Base-by-base conservation (phyloP, 2,888 invertebrate genomes). In the Tachina lurida region DNA sequence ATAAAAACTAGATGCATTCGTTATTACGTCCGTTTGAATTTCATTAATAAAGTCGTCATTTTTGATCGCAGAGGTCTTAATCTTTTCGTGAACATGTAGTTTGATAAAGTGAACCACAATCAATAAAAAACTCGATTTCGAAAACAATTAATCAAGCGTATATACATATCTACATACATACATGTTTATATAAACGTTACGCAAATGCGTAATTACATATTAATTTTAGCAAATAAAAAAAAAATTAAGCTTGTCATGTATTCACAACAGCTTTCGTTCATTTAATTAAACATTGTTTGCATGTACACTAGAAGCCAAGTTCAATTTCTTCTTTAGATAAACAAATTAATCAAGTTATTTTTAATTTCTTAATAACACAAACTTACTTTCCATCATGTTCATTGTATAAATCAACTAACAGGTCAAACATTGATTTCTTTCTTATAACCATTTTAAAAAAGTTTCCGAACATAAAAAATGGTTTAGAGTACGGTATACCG, bases 391-490 rank as follows among this genome's bases (percentile, higher is more conserved):
- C 92, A 91, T 94, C 63, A 87, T 87, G 88, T 92, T 86, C 82
- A 19, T 88, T 87, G 56, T 91, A 95, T 87, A 95, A 94, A 56
- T 93, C 90, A 71, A 94, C 94, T 19, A 94, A 88, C 10, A 90
- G 88, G 2, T 95, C 93, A 5, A 90, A 90, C 58, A 94, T 91
- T 0, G 95, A 94, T 88, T 94, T 92, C 17, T 94, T 93, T 9
- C 88, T 78, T 0, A 90, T 68, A 1, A 90, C 74, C 80, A 90
- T 80, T n/a, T 88, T 67, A 9, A 63, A 88, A 63, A 10, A 88
- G 22, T 13, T 88, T 10, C 88, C 88, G 3, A 88, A 65, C 9
- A 88, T 49, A 54, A 88, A 84, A 31, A 63, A 65, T 1, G 87
- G 85, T 22, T 87, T 77, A 15, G 87, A 71, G 13, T 71, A 87